These are phyloP conservation scores for Talpa occidentalis DNA, from an alignment of 2,113 vertebrate genomes.

Conservation along the genomic window DNA sequence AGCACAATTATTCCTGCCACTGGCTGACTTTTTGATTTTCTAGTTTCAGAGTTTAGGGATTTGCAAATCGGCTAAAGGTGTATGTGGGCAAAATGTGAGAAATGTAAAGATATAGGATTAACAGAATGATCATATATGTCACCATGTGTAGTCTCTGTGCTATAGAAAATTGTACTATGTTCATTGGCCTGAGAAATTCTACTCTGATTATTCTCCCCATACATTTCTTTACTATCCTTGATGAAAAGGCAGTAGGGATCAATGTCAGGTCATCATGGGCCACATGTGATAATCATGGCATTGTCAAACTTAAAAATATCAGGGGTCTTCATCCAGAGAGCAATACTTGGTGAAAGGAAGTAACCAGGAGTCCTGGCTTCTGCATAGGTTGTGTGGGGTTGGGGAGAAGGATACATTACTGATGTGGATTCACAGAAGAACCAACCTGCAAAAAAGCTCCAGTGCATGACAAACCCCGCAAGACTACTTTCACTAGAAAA, in stretches of 20 bases:
- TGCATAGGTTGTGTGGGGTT: background rate
- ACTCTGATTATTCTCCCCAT: background rate
- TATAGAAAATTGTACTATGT: background rate
- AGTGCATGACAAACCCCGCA: background rate
- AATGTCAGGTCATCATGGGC: background rate
- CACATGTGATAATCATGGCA: background rate
- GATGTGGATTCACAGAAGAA: background rate
- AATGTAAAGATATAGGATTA: background rate
- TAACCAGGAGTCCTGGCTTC: background rate
- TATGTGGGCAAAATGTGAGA: background rate
- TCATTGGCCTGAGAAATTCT: background rate
- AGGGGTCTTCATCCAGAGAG: background rate
- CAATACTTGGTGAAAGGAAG: background rate
- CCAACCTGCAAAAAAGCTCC: background rate
- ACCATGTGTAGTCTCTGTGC: background rate
- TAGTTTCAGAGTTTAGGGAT: background rate
- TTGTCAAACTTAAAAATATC: constrained; percentile 1
- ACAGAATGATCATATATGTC: background rate
- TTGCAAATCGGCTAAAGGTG: background rate
- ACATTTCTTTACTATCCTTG: background rate
- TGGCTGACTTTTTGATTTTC: background rate
- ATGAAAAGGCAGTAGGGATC: background rate
- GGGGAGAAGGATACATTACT: background rate
- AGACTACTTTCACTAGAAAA: background rate
- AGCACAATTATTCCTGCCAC: background rate